Conservation (phyloP, 2,797 vertebrate species). For the Eidolon dupreanum region DNA sequence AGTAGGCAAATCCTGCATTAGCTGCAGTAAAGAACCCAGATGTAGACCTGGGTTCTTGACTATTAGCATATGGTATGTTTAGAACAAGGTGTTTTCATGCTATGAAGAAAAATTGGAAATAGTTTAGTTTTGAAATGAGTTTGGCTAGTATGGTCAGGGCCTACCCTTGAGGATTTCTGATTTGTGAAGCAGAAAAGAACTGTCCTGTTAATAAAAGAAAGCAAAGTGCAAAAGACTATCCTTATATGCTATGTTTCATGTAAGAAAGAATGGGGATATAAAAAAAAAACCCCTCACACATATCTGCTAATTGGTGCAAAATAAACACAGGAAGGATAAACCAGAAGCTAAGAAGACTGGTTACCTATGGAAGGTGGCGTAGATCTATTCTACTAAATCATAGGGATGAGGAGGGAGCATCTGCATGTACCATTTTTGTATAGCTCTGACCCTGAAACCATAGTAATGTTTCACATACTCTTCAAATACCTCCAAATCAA, state of each 20-base stretch:
- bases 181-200: neutral
- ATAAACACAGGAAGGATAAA: neutral
- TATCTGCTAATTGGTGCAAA: neutral
- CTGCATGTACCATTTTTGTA: neutral
- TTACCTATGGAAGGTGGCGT: neutral
- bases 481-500: neutral
- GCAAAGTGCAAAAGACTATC: neutral
- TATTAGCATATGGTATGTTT: neutral
- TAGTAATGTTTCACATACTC: neutral
- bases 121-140: neutral
- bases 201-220: neutral
- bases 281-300: fast-evolving
- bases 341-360: neutral
- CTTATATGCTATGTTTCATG: neutral
- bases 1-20: neutral
- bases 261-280: neutral
- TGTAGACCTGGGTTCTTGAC: neutral
- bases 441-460: neutral
- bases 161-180: neutral
- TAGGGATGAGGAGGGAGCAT: neutral
- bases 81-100: neutral
- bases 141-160: neutral
- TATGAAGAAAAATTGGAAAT: neutral
- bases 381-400: no score
- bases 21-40: neutral